Evolutionary conservation across 2,797 vertebrate genomes (phyloP).

Genomic region (Sebastes variabilis): DNA sequence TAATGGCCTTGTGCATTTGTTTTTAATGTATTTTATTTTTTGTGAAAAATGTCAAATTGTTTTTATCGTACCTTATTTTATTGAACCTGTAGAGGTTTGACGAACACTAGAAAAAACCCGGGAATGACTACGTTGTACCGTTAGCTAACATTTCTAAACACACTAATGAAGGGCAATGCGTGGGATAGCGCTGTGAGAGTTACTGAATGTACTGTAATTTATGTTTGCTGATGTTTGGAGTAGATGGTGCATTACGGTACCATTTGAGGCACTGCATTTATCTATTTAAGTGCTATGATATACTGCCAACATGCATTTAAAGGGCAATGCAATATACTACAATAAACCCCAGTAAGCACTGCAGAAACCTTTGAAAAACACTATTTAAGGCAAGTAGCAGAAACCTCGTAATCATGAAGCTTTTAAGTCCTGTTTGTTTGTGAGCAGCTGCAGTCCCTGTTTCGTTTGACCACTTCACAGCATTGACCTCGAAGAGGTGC

Average conservation of each 20-base stretch:
- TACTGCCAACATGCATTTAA: constrained; percentile 88
- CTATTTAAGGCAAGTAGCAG: constrained; percentile 74
- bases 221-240: constrained; percentile 80
- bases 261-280: constrained; percentile 81
- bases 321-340: constrained; percentile 83
- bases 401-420: constrained; percentile 76
- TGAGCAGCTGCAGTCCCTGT: constrained; percentile 78
- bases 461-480: constrained; percentile 78
- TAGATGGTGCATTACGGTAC: constrained; percentile 78
- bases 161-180: constrained; percentile 84
- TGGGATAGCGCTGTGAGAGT: constrained; percentile 77
- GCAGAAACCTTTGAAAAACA: constrained; percentile 74
- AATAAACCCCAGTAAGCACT: constrained; percentile 77
- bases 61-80: constrained; percentile 80
- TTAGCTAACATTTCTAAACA: constrained; percentile 87
- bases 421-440: constrained; percentile 76
- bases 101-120: constrained; percentile 71
- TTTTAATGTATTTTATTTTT: constrained; percentile 91
- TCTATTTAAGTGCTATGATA: constrained; percentile 87
- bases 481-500: constrained; percentile 80
- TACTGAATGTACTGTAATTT: constrained; percentile 92
- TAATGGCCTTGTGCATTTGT: constrained; percentile 95
- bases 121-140: constrained; percentile 78
- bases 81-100: constrained; percentile 84
- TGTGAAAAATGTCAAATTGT: constrained; percentile 89